These are phyloP conservation scores for Ephydatia muelleri DNA, from an alignment of 37 sponge, comb jelly and placozoan species.

Conservation along the genomic window DNA sequence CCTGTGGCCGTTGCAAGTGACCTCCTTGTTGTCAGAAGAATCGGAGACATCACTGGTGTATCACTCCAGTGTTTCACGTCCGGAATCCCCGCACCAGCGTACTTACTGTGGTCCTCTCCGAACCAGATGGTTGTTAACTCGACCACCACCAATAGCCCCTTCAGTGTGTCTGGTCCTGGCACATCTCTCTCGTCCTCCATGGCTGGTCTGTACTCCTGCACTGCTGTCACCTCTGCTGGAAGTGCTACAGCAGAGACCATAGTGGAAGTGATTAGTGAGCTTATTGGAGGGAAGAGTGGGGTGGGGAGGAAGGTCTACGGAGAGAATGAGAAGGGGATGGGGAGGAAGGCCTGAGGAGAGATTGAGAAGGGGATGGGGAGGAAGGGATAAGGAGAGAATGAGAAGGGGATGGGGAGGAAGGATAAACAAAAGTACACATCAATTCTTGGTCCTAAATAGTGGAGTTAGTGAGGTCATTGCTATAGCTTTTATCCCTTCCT, in stretches of 20 bases:
- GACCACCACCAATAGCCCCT: not conserved
- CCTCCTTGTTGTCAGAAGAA: not conserved
- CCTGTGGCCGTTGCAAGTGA: not conserved
- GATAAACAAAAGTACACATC: not conserved
- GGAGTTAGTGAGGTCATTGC: not conserved
- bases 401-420: not conserved
- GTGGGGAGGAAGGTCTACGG: not conserved
- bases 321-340: not conserved
- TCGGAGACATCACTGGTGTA: not conserved
- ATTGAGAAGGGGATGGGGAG: not conserved
- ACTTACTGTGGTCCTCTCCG: not conserved
- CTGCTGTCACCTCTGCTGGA: conserved; percentile 32
- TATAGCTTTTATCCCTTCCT: not conserved
- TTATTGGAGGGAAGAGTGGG: no score
- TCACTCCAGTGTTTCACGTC: not conserved
- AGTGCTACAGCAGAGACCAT: conserved; percentile 2
- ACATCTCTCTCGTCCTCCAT: not conserved
- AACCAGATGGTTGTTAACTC: not conserved
- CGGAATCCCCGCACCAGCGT: not conserved
- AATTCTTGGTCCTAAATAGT: no score
- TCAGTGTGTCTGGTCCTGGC: conserved; percentile 7
- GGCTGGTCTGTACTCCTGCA: conserved; percentile 16
- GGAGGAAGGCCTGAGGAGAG: not conserved
- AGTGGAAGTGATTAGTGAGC: conserved; percentile 15
- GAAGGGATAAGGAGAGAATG: not conserved